These are phyloP conservation scores for Axinella damicornis DNA, from an alignment of 37 sponge, comb jelly and placozoan species.

Conservation along the genomic window DNA sequence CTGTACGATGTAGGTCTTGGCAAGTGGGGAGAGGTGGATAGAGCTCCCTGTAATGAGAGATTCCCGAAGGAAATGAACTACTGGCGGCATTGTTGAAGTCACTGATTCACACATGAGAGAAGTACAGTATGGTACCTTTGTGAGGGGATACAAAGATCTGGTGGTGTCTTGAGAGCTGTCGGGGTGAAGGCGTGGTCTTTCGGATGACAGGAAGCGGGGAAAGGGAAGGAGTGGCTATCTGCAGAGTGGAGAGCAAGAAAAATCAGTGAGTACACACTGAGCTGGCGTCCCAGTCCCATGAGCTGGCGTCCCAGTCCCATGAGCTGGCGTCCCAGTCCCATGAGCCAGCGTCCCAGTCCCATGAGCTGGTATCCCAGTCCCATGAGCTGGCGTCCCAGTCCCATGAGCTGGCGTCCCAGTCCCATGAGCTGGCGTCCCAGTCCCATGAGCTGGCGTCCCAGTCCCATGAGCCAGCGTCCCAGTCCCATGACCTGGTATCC, in stretches of 20 bases:
- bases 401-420: not conserved
- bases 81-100: no score
- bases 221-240: constrained; percentile 14
- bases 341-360: not conserved
- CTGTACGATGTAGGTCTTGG: constrained; percentile 52
- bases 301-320: constrained; percentile 11
- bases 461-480: no score
- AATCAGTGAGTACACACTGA: not conserved
- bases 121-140: constrained; percentile 35
- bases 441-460: no score
- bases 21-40: constrained; percentile 45
- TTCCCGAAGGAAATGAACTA: no score
- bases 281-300: not conserved
- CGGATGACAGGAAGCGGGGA: constrained; percentile 71
- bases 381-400: not conserved
- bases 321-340: not conserved
- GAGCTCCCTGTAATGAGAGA: not conserved
- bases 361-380: no score
- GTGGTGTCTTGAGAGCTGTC: constrained; percentile 65
- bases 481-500: no score
- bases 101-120: no score
- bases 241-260: not conserved
- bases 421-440: not conserved
- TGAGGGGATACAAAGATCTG: constrained; percentile 80
- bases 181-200: constrained; percentile 58